A percentile compares a stretch with the other conserved stretches of the same genome.
Evolutionary conservation across 2,113 vertebrate species (phyloP).

Genomic region (Alaudala cheleensis): DNA sequence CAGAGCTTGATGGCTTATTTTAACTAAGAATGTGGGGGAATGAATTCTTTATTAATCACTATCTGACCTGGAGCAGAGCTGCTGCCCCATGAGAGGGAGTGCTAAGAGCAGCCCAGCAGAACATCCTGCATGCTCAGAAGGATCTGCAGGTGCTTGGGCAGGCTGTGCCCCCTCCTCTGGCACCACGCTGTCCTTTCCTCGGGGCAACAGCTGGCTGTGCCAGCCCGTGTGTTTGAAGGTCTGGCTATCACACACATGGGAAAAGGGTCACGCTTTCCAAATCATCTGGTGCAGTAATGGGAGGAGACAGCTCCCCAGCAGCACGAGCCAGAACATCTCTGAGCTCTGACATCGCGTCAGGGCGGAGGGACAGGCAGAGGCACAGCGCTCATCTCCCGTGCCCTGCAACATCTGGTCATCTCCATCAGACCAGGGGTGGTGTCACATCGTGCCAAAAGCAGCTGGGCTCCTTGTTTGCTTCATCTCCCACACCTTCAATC

Average conservation of each 20-base stretch:
- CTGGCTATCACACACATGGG: not conserved
- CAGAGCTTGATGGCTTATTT: not conserved
- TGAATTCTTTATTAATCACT: not conserved
- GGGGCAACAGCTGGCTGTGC: constrained; percentile 28
- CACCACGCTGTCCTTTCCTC: not conserved
- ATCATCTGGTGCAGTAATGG: constrained; percentile 22
- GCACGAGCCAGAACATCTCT: constrained; percentile 43
- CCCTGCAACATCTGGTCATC: constrained; percentile 40
- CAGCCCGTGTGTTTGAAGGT: constrained; percentile 1
- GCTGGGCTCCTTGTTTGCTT: not conserved
- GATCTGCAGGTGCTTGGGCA: not conserved
- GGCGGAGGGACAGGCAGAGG: not conserved
- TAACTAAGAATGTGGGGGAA: not conserved
- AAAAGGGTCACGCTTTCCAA: constrained; percentile 33
- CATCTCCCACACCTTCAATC: not conserved
- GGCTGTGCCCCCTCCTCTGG: not conserved
- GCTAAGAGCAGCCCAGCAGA: not conserved
- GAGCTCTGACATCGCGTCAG: not conserved
- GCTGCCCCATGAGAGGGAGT: not conserved
- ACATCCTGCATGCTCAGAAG: not conserved
- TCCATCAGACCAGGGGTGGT: not conserved
- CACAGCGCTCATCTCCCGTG: not conserved
- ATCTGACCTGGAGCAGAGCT: not conserved
- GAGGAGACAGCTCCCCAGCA: constrained; percentile 49
- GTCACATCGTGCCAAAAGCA: not conserved